Evolutionary conservation across 1,140 invertebrate species (phyloP).

Genomic region (Drosophila punjabiensis): DNA sequence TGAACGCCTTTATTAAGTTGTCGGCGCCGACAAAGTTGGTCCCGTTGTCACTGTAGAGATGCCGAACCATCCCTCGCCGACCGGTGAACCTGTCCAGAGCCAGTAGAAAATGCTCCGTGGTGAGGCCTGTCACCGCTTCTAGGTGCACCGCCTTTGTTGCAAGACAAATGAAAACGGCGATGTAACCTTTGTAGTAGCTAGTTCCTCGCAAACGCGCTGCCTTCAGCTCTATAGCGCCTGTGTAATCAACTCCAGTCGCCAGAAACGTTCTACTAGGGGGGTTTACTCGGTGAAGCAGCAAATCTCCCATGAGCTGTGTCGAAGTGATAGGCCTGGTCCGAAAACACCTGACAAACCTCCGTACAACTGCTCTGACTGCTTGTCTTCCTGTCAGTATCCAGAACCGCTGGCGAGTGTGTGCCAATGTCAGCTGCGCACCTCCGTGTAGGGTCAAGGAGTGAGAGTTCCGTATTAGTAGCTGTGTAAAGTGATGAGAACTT

Average conservation of each 20-base stretch:
- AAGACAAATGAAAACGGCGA: constrained; percentile 15
- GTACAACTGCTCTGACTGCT: too few species aligned
- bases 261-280: background rate
- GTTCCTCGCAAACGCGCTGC: background rate
- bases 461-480: background rate
- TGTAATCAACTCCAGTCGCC: background rate
- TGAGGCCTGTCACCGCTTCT: background rate
- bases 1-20: background rate
- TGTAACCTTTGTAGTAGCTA: constrained; percentile 9
- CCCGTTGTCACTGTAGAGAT: background rate
- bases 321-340: too few species aligned
- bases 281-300: too few species aligned
- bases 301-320: too few species aligned
- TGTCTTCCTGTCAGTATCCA: too few species aligned
- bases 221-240: too few species aligned
- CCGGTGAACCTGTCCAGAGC: background rate
- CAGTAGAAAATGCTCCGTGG: background rate
- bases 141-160: background rate
- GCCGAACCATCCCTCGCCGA: background rate
- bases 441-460: background rate
- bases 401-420: too few species aligned
- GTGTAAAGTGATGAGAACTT: background rate
- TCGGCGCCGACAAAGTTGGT: background rate
- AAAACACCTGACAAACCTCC: too few species aligned
- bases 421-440: background rate